Evolutionary conservation across 2,113 vertebrate species (phyloP), one percentile per base, ranked within the genome.

Genomic region (Chaetops frenatus): DNA sequence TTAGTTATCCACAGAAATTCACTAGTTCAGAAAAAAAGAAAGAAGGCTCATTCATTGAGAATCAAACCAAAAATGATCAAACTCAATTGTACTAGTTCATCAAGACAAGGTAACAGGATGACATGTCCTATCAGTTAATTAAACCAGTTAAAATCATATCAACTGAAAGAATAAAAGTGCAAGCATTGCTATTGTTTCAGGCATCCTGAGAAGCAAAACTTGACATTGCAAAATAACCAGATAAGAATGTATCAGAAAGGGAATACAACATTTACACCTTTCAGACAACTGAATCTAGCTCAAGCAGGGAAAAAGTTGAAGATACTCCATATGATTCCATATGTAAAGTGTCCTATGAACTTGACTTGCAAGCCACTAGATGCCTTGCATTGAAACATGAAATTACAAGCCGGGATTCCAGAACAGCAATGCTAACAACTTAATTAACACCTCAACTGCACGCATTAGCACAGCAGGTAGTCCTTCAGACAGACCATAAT

Each of bases 351-450:
- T 6, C 44, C 38, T 57, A 23, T 4, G 12, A 87, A 72, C 10
- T 61, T 47, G 14, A 57, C 38, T 57, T 77, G 42, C 38, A 83
- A 70, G 42, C 29, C 12, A 5, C 11, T 50, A 88, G 35, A 38
- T 28, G 27, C 6, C 27, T 42, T 53, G 27, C 17, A 18, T 31
- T 65, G 36, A 40, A 81, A 79, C 17, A 65, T 5, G 13, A 79
- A 90, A 64, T 83, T 69, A 73, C 33, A 86, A 53, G 35, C 19
- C 78, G 47, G 11, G 20, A 83, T 51, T 91, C 64, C 42, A 81
- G 42, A 86, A 81, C 6, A 84, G 35, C 0, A 0, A 85, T 0
- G 0, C 22, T 42, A 58, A 71, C 33, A 60, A 60, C 44, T 90
- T 64, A 35, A 64, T 86, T 90, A 33, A 24, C 42, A 70, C 25